Evolutionary conservation across 2,888 invertebrate genomes (phyloP).

Genomic region (Ditula angustiorana): DNA sequence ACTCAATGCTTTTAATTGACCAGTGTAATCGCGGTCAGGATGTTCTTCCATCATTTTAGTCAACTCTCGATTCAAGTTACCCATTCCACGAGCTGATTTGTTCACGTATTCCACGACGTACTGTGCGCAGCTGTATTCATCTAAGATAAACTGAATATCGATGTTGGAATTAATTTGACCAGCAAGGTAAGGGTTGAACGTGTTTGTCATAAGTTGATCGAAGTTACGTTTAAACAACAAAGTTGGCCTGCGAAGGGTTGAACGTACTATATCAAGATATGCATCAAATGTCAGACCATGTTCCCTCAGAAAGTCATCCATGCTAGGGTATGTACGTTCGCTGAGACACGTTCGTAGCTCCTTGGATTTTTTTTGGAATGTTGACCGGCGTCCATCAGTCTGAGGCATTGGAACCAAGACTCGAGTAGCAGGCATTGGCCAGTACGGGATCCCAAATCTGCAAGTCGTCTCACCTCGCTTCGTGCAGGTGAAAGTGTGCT

Average conservation of each 20-base stretch:
- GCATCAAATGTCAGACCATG: conserved; percentile 51
- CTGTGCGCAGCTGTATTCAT: conserved; percentile 54
- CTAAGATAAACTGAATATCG: conserved; percentile 53
- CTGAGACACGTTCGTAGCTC: conserved; percentile 50
- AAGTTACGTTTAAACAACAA: conserved; percentile 54
- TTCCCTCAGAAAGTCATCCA: conserved; percentile 52
- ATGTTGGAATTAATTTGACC: conserved; percentile 52
- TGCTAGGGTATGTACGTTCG: conserved; percentile 51
- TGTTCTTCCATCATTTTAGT: conserved; percentile 51
- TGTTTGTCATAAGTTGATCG: conserved; percentile 56
- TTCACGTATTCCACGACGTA: conserved; percentile 64
- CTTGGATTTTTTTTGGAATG: conserved; percentile 50
- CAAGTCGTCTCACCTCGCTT: conserved; percentile 54
- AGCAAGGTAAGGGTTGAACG: conserved; percentile 58
- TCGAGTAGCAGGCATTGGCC: conserved; percentile 53
- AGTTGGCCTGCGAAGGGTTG: conserved; percentile 53
- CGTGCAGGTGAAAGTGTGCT: conserved; percentile 53
- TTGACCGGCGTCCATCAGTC: conserved; percentile 50
- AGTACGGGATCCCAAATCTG: conserved; percentile 55
- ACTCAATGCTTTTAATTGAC: conserved; percentile 46
- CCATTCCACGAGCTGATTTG: conserved; percentile 58
- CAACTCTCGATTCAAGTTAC: conserved; percentile 55
- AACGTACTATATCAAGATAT: conserved; percentile 53
- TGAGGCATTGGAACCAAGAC: conserved; percentile 55
- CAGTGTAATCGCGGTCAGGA: conserved; percentile 47